Evolutionary conservation across 2,797 vertebrate genomes (phyloP), one percentile per base, ranked within the genome.

Genomic region (Falco biarmicus): DNA sequence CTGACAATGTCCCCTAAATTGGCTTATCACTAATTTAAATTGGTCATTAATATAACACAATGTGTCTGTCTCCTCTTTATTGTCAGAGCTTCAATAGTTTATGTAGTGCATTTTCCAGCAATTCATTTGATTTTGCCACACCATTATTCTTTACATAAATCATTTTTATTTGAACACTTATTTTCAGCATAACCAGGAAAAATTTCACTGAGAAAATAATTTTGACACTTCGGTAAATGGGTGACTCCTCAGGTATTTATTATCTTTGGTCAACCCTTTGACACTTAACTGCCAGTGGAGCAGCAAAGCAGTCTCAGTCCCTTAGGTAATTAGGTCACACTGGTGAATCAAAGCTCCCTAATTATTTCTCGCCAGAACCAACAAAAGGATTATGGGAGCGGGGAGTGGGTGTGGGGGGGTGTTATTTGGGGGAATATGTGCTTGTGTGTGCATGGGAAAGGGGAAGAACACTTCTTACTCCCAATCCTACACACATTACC

Each of bases 381-480:
- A 76, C 31, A 68, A 54, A 84, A 90, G 18, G 10, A 91, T 20
- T n/a, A 65, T 17, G 3, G 39, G 26, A 64, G 43, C 76, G 24
- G 24, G 8, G 4, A 2, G 21, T 0, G 0, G 15, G 4, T 25
- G 28, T 31, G 1, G 10, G 37, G 10, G 37, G 37, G 37, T 10
- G 37, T 37, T 32, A 13, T 76, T 73, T 76, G 26, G 17, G 31
- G 29, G 39, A 74, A 60, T 78, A 77, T 21, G 29, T 39, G 10
- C 26, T 47, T 31, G 1, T 31, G 24, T 0, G 2, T 37, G 9
- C 6, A 1, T 10, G 11, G 69, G 14, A 61, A 14, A 32, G 37
- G 8, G 18, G 9, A 5, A 32, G 26, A 90, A 39, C 54, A 1
- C 29, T 76, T 29, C 37, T 17, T 31, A 68, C 9, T 3, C 13